These are phyloP conservation scores for Siderastrea siderea DNA, from an alignment of 92 coral and sea anemone genomes.

Conservation along the genomic window DNA sequence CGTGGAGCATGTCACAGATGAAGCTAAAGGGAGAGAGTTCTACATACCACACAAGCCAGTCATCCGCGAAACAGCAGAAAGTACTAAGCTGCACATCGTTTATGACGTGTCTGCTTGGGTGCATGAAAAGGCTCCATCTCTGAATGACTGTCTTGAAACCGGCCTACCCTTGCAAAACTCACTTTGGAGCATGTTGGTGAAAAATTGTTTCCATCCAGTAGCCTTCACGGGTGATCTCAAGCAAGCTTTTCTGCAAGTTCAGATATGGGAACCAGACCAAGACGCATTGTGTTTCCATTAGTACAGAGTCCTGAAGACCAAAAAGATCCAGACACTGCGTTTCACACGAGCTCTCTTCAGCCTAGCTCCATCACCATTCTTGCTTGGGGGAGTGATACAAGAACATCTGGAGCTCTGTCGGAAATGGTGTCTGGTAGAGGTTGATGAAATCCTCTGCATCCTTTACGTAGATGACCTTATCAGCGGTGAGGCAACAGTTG, in stretches of 20 bases:
- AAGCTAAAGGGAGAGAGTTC: too few species aligned
- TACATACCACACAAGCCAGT: too few species aligned
- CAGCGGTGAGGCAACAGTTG: background rate
- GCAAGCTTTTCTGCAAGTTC: background rate
- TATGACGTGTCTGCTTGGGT: too few species aligned
- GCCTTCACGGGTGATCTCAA: too few species aligned
- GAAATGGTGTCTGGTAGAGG: slow-evolving; percentile 3
- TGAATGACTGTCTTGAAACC: too few species aligned
- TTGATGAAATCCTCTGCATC: background rate
- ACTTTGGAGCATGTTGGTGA: too few species aligned
- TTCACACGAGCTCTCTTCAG: slow-evolving; percentile 51
- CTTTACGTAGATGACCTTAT: background rate
- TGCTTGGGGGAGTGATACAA: slow-evolving; percentile 13
- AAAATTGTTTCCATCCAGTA: too few species aligned
- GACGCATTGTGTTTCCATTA: slow-evolving; percentile 31
- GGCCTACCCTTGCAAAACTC: too few species aligned
- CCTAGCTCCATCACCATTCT: slow-evolving; percentile 38
- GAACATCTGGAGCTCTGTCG: background rate
- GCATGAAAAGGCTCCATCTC: too few species aligned
- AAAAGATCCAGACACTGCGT: slow-evolving; percentile 20
- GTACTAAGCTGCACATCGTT: too few species aligned
- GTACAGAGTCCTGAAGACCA: background rate
- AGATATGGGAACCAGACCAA: slow-evolving; percentile 13
- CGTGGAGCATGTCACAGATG: too few species aligned
- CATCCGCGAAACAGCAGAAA: too few species aligned